These are phyloP conservation scores for Phortica okadai DNA, from an alignment of 2,888 invertebrate species.

Conservation along the genomic window DNA sequence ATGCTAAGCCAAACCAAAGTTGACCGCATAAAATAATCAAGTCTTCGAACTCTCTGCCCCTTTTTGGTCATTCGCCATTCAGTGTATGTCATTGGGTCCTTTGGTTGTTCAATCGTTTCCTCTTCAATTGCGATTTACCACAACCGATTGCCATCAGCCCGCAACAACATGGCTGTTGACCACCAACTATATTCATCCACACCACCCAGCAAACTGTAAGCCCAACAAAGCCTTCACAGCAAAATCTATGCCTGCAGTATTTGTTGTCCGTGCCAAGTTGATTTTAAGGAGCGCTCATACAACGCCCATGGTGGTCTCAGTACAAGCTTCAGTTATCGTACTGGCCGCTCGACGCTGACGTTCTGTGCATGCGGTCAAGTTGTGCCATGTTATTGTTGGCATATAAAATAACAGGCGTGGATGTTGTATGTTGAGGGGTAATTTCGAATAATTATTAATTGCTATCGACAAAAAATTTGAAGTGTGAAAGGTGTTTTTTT, in stretches of 20 bases:
- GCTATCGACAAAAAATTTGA: too few relatives aligned
- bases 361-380: not conserved
- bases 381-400: not conserved
- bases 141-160: constrained; percentile 59
- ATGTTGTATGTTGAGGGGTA: too few relatives aligned
- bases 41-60: constrained; percentile 55
- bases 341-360: not conserved
- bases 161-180: constrained; percentile 69
- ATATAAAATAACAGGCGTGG: not conserved
- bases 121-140: constrained; percentile 61
- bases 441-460: too few relatives aligned
- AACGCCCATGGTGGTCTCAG: too few relatives aligned
- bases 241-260: too few relatives aligned
- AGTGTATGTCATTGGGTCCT: constrained; percentile 55
- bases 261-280: too few relatives aligned
- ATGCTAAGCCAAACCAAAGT: constrained; percentile 27
- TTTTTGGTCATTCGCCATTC: not conserved
- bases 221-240: too few relatives aligned
- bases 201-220: not conserved
- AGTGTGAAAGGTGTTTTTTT: too few relatives aligned
- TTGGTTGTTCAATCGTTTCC: constrained; percentile 61
- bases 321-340: too few relatives aligned
- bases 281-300: too few relatives aligned
- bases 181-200: constrained; percentile 11
- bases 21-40: constrained; percentile 74